Conservation (phyloP, 2,113 vertebrate genomes). For the Etheostoma spectabile region DNA sequence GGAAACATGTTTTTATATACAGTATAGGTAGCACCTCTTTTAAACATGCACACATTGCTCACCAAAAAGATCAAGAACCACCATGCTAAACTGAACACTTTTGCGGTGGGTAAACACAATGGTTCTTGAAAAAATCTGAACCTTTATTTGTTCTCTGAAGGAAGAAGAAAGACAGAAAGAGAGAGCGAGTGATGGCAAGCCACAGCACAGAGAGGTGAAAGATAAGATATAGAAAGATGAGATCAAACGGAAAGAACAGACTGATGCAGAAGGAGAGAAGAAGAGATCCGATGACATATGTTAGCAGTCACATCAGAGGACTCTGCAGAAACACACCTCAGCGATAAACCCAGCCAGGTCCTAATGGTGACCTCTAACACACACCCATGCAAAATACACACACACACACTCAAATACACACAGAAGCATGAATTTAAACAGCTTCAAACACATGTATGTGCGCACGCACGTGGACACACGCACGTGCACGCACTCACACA, state of each 20-base stretch:
- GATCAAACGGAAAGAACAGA: conserved; percentile 60
- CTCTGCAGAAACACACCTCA: conserved; percentile 27
- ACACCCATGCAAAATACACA: background rate
- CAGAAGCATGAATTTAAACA: background rate
- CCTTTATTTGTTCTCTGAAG: conserved; percentile 31
- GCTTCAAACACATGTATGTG: background rate
- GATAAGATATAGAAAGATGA: conserved; percentile 55
- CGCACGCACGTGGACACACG: background rate
- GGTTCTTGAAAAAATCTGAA: conserved; percentile 10
- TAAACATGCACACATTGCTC: background rate
- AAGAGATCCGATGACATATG: conserved; percentile 65
- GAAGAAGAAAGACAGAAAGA: background rate
- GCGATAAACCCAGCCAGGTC: conserved; percentile 26
- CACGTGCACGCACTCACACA: background rate
- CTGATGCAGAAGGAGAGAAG: conserved; percentile 35
- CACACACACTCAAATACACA: background rate
- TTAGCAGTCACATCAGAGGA: conserved; percentile 46
- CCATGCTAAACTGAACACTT: conserved; percentile 32
- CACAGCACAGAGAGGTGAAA: conserved; percentile 26
- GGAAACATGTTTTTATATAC: background rate
- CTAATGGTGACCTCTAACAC: conserved; percentile 38
- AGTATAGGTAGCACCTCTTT: conserved; percentile 6
- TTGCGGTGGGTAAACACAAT: conserved; percentile 7
- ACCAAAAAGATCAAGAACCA: conserved; percentile 36
- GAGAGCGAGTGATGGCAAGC: conserved; percentile 23